Conservation (phyloP, 2,888 invertebrate species). For the Eudasyphora cyanicolor region DNA sequence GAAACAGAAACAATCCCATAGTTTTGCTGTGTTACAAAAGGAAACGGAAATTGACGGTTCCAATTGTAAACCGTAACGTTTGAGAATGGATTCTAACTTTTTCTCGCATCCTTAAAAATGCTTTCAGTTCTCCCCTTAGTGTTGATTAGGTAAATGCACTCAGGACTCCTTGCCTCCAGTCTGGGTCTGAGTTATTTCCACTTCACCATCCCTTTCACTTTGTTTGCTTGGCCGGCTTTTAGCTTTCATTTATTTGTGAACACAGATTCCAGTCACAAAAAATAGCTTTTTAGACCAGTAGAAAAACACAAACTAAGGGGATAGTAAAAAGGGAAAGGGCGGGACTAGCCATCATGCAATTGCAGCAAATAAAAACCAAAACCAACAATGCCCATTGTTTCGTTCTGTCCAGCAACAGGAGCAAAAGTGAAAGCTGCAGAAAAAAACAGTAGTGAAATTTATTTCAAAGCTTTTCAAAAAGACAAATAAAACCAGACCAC, state of each 20-base stretch:
- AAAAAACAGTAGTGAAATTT: background rate
- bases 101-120: constrained; percentile 42
- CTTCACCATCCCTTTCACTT: background rate
- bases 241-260: background rate
- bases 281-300: background rate
- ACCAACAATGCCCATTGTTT: background rate
- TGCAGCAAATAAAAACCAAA: background rate
- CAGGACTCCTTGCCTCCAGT: background rate
- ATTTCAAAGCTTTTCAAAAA: background rate
- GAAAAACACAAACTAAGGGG: background rate
- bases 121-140: constrained; percentile 58
- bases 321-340: background rate
- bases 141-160: constrained; percentile 63
- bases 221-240: background rate
- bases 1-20: background rate
- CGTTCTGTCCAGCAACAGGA: background rate
- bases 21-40: background rate
- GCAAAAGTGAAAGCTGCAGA: background rate
- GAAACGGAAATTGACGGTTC: background rate
- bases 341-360: too few species aligned
- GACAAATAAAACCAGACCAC: background rate
- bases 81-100: too few species aligned
- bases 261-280: background rate
- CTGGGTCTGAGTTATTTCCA: too few species aligned
- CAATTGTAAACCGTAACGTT: background rate